Evolutionary conservation across 2,888 invertebrate genomes (phyloP).

Genomic region (Charanyca ferruginea): DNA sequence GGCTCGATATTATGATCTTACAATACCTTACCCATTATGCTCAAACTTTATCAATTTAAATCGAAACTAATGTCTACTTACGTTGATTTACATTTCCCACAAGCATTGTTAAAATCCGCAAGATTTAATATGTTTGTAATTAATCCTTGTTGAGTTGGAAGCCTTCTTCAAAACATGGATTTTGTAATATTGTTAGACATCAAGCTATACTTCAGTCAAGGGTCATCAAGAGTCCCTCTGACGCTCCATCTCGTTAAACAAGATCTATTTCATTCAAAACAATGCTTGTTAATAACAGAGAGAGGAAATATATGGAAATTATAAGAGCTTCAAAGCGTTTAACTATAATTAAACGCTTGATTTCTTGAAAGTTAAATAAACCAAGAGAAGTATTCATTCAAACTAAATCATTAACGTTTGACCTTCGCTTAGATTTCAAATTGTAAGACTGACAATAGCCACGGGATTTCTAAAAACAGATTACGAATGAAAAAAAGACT

Average conservation of each 20-base stretch:
- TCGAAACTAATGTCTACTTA: conserved; percentile 47
- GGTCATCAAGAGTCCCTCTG: conserved; percentile 14
- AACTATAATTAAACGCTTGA: conserved; percentile 20
- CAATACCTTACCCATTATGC: conserved; percentile 45
- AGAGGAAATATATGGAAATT: conserved; percentile 8
- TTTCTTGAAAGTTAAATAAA: conserved; percentile 29
- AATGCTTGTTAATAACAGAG: conserved; percentile 15
- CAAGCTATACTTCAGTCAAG: conserved; percentile 21
- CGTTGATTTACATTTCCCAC: conserved; percentile 46
- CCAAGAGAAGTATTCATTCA: conserved; percentile 11
- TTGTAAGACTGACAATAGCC: conserved; percentile 29
- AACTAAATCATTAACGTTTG: conserved; percentile 19
- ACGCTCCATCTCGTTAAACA: conserved; percentile 13
- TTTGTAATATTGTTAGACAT: conserved; percentile 36
- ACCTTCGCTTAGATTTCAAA: conserved; percentile 7
- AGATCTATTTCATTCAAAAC: conserved; percentile 19
- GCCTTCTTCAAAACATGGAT: conserved; percentile 11
- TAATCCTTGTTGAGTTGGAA: conserved; percentile 16
- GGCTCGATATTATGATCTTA: conserved; percentile 40
- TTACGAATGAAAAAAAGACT: conserved; percentile 9
- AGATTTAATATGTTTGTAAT: conserved; percentile 32
- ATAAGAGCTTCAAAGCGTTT: conserved; percentile 2
- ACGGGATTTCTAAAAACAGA: conserved; percentile 5
- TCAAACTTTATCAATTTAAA: conserved; percentile 55
- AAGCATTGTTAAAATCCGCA: conserved; percentile 44